phyloP scores from a whole-genome alignment of 2,888 invertebrate genomes.

The Eupelmus urozonus region DNA sequence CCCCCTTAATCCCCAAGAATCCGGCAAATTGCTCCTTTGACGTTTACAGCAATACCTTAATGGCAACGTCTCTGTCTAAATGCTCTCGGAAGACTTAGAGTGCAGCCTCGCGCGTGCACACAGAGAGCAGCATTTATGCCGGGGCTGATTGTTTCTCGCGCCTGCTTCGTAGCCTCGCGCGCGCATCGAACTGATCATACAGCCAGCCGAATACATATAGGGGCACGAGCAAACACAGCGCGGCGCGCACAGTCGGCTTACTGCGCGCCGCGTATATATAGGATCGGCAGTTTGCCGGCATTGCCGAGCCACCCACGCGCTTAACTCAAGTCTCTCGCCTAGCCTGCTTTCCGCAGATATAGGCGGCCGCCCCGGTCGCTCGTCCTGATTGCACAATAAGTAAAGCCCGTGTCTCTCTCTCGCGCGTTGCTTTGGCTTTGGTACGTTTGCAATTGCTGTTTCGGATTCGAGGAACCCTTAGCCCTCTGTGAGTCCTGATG shows the following conservation, averaged over 20 bases:
- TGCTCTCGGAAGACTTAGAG: background rate
- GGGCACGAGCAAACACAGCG: slow-evolving; percentile 8
- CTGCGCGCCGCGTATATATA: background rate
- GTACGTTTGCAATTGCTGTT: background rate
- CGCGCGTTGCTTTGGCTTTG: background rate
- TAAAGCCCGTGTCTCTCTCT: background rate
- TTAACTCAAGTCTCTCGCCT: background rate
- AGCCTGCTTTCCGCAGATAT: slow-evolving; percentile 2
- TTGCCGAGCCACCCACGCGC: background rate
- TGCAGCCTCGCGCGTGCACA: background rate
- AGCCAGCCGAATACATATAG: background rate
- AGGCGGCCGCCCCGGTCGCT: too few relatives aligned
- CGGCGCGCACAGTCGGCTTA: background rate
- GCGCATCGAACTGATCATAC: slow-evolving; percentile 12
- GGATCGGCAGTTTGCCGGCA: slow-evolving; percentile 24
- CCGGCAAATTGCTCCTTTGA: too few relatives aligned
- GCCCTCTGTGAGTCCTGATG: too few relatives aligned
- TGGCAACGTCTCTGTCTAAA: background rate
- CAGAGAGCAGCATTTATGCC: background rate
- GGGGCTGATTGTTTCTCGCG: slow-evolving; percentile 7
- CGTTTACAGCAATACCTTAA: too few relatives aligned
- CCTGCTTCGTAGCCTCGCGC: background rate
- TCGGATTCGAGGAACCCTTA: too few relatives aligned
- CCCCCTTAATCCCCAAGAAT: too few relatives aligned
- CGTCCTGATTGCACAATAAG: slow-evolving; percentile 36